These are phyloP conservation scores for Dasyurus viverrinus DNA, from an alignment of 2,113 vertebrate species.

Conservation along the genomic window DNA sequence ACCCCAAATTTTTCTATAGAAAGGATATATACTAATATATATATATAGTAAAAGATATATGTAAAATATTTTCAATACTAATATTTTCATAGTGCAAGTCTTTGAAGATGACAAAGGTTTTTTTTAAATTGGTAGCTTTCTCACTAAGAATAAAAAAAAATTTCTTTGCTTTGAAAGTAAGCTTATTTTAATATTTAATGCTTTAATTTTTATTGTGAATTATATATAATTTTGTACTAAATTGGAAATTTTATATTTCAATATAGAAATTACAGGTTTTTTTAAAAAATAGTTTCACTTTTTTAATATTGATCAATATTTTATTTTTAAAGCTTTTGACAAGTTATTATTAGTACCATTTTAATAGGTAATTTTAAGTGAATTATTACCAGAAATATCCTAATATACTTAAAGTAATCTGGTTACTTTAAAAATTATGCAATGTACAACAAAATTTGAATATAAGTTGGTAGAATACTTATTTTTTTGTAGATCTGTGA, in stretches of 20 bases:
- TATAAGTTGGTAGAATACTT: constrained; percentile 53
- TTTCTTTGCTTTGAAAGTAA: constrained; percentile 55
- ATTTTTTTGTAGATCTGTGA: constrained; percentile 76
- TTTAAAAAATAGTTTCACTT: constrained; percentile 65
- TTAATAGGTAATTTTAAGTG: not conserved
- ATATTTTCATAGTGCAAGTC: not conserved
- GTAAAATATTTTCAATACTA: not conserved
- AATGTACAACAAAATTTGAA: constrained; percentile 49
- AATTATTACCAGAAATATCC: not conserved
- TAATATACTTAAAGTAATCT: not conserved
- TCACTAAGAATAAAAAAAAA: not conserved
- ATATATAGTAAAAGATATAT: too few species aligned
- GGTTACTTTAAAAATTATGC: not conserved
- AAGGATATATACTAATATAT: not conserved
- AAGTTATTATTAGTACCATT: not conserved
- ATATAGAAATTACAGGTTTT: not conserved
- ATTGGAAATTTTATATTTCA: not conserved
- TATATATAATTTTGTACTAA: not conserved
- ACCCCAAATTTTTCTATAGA: not conserved
- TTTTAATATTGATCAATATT: constrained; percentile 72
- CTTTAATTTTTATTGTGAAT: not conserved
- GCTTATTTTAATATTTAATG: constrained; percentile 74
- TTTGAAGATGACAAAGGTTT: not conserved
- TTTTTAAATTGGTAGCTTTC: not conserved
- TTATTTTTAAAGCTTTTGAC: constrained; percentile 28